Conservation (phyloP, 1,140 invertebrate genomes). For the Drosophila kurseongensis region DNA sequence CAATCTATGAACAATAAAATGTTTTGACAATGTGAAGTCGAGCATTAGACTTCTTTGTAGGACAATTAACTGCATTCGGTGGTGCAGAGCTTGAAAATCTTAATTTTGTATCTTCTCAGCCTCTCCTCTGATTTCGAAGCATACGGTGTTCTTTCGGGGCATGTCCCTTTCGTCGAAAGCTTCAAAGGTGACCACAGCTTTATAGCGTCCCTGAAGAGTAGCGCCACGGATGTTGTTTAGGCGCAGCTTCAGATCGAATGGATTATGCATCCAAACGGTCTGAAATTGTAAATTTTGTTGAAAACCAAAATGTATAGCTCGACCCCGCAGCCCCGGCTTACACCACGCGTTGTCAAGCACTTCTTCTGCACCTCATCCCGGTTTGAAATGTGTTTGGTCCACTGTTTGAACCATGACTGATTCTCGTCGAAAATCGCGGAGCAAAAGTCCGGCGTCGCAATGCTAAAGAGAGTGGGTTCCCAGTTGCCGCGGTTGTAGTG, state of each 20-base stretch:
- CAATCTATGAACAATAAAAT: too few species aligned
- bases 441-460: conserved; percentile 54
- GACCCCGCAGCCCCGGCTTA: conserved; percentile 23
- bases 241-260: conserved; percentile 49
- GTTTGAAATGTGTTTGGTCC: conserved; percentile 48
- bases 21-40: too few species aligned
- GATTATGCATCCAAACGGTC: conserved; percentile 41
- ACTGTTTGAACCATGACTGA: conserved; percentile 62
- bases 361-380: conserved; percentile 13
- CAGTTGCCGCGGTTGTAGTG: conserved; percentile 54
- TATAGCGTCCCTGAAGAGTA: conserved; percentile 53
- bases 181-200: conserved; percentile 47
- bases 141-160: conserved; percentile 30
- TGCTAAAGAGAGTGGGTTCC: conserved; percentile 57
- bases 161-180: conserved; percentile 49
- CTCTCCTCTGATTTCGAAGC: conserved; percentile 62
- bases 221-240: conserved; percentile 24
- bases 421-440: conserved; percentile 45
- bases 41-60: too few species aligned
- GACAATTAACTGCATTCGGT: background rate
- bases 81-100: background rate
- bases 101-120: conserved; percentile 30
- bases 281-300: conserved; percentile 15
- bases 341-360: conserved; percentile 45
- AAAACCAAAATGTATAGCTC: too few species aligned